Percentiles rank a stretch among this genome's conserved stretches.
phyloP scores from a whole-genome alignment of 2,113 vertebrate species.

The Miniopterus natalensis region DNA sequence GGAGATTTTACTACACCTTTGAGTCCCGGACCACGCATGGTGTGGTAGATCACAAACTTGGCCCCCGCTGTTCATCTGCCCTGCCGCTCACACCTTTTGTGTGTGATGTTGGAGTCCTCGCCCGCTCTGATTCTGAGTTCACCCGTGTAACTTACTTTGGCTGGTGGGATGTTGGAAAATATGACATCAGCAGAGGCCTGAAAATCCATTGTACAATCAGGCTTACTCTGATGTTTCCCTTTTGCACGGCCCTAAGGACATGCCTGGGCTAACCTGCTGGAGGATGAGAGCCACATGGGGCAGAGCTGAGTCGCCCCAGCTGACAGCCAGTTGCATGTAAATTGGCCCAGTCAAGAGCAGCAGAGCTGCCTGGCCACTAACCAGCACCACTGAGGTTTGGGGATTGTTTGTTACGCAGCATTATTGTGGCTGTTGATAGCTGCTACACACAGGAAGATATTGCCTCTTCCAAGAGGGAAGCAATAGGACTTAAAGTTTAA shows the following conservation, averaged over 20 bases:
- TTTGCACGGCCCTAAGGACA: not conserved
- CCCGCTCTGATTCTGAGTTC: not conserved
- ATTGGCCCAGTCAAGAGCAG: not conserved
- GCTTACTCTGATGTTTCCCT: not conserved
- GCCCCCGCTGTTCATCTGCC: accelerated
- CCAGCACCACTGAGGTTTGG: no score
- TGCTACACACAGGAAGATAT: not conserved
- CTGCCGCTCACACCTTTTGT: not conserved
- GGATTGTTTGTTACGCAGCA: not conserved
- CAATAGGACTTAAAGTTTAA: not conserved
- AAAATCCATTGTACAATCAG: accelerated
- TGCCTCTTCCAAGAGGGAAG: not conserved
- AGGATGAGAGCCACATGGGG: accelerated
- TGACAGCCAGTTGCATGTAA: not conserved
- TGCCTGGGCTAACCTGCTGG: not conserved
- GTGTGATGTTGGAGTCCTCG: accelerated
- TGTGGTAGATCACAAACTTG: accelerated
- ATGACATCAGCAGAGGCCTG: not conserved
- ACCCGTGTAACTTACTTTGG: not conserved
- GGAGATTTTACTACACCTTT: not conserved
- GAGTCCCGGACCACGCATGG: accelerated
- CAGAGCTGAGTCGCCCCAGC: not conserved
- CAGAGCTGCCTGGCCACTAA: not conserved
- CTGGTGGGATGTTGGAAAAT: not conserved
- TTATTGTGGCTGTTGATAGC: not conserved